Percentiles rank a stretch among this genome's conserved stretches.
Evolutionary conservation across 1,140 invertebrate species (phyloP).

Genomic region (Pachypeltis micranthus): DNA sequence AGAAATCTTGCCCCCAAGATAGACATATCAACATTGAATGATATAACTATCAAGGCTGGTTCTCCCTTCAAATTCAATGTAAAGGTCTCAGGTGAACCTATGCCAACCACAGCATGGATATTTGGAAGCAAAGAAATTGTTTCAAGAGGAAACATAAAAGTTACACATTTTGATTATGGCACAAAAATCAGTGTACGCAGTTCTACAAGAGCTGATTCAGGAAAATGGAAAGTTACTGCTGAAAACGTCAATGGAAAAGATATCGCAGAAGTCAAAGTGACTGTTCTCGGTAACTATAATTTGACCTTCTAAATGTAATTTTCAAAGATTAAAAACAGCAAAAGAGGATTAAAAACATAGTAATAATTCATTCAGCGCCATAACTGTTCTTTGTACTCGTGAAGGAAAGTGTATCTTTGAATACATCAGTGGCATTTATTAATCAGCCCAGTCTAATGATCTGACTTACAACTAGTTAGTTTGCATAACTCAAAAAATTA

Average conservation of each 20-base stretch:
- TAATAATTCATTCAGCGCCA: too few relatives aligned
- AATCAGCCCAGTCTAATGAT: too few relatives aligned
- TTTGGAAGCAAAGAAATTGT: slow-evolving; percentile 61
- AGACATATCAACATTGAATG: slow-evolving; percentile 73
- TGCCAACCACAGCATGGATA: slow-evolving; percentile 81
- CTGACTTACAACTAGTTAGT: too few relatives aligned
- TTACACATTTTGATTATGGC: slow-evolving; percentile 76
- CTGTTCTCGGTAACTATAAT: slow-evolving; percentile 67
- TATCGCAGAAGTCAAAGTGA: slow-evolving; percentile 81
- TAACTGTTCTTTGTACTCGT: too few relatives aligned
- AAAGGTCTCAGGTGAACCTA: slow-evolving; percentile 77
- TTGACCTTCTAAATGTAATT: too few relatives aligned
- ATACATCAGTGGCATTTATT: too few relatives aligned
- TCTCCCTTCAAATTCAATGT: slow-evolving; percentile 71
- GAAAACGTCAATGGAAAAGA: slow-evolving; percentile 90
- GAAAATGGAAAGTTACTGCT: slow-evolving; percentile 80
- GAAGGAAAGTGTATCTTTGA: too few relatives aligned
- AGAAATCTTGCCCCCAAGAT: slow-evolving; percentile 75
- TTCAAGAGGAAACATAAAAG: slow-evolving; percentile 53
- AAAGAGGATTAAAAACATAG: too few relatives aligned
- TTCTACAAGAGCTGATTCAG: slow-evolving; percentile 77
- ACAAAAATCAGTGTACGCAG: slow-evolving; percentile 76
- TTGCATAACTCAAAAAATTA: too few relatives aligned
- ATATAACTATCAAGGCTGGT: slow-evolving; percentile 66
- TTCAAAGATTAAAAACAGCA: too few relatives aligned